Conservation (phyloP, 92 coral and sea anemone species). For the Actinostola sp. region DNA sequence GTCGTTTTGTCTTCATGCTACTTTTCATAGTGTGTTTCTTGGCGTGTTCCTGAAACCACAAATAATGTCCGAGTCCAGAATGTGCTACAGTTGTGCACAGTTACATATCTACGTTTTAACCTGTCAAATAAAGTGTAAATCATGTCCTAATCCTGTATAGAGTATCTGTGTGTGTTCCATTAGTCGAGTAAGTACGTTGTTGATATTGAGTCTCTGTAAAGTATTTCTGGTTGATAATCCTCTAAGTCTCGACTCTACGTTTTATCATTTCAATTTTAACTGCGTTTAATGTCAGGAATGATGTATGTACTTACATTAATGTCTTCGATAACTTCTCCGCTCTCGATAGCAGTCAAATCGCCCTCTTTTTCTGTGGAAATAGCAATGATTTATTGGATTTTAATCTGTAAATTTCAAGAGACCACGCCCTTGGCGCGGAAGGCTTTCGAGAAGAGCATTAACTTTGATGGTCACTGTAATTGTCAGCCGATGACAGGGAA, state of each 20-base stretch:
- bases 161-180: not conserved
- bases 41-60: slow-evolving; percentile 77
- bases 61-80: not conserved
- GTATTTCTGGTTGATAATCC: slow-evolving; percentile 3
- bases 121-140: too few relatives aligned
- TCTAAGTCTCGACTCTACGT: not conserved
- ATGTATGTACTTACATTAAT: slow-evolving; percentile 66
- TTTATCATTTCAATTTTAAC: not conserved
- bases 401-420: not conserved
- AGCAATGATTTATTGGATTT: not conserved
- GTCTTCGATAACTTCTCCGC: slow-evolving; percentile 86
- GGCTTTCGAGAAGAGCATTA: too few relatives aligned
- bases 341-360: slow-evolving; percentile 46
- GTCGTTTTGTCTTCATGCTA: slow-evolving; percentile 83
- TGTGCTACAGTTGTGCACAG: too few relatives aligned
- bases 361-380: slow-evolving; percentile 61
- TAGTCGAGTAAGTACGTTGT: not conserved
- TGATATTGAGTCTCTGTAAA: not conserved
- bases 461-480: too few relatives aligned
- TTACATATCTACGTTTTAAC: too few relatives aligned
- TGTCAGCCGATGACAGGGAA: too few relatives aligned
- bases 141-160: not conserved
- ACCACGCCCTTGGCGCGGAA: not conserved
- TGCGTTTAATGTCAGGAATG: not conserved
- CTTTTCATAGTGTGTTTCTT: slow-evolving; percentile 92